These are phyloP conservation scores for Momotus momota DNA, from an alignment of 2,797 vertebrate species.

Conservation along the genomic window DNA sequence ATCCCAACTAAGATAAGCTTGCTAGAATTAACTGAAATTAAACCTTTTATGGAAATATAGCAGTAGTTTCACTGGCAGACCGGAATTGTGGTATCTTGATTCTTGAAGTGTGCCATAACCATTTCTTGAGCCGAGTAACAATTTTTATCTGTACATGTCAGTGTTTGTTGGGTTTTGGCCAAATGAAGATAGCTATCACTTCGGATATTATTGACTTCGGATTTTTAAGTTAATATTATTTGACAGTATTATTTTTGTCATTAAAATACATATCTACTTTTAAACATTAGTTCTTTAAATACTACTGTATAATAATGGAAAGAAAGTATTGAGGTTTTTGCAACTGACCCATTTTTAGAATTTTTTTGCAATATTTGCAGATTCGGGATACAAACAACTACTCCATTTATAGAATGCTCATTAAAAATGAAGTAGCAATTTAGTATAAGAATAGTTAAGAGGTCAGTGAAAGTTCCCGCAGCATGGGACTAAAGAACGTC, in stretches of 20 bases:
- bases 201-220: neutral
- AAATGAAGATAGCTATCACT: neutral
- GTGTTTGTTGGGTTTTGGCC: neutral
- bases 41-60: neutral
- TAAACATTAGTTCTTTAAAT: neutral
- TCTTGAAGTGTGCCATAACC: neutral
- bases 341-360: constrained; percentile 26
- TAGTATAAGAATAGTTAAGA: neutral
- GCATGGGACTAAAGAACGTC: neutral
- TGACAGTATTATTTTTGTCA: neutral
- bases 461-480: neutral
- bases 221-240: neutral
- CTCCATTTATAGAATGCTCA: neutral
- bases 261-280: neutral
- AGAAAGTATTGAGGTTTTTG: neutral
- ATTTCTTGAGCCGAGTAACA: neutral
- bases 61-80: neutral
- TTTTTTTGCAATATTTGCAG: constrained; percentile 28
- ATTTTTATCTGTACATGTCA: neutral
- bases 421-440: constrained; percentile 52
- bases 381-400: constrained; percentile 13
- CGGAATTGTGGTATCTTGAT: neutral
- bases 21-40: neutral
- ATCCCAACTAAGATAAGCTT: neutral
- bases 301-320: neutral